Conservation (phyloP, 1,140 invertebrate species). For the Galleria mellonella region DNA sequence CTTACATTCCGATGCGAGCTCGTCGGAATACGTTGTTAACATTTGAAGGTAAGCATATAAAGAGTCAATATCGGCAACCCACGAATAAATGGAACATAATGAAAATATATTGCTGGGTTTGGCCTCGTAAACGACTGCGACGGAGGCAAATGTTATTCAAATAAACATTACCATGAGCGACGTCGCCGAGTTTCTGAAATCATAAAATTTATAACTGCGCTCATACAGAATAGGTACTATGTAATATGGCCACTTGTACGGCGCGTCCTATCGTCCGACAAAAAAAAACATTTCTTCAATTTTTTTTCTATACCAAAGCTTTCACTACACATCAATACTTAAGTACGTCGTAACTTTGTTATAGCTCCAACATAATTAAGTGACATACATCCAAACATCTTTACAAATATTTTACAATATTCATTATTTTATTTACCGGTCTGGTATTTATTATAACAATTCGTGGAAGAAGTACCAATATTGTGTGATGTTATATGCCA, state of each 20-base stretch:
- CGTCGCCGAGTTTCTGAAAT: constrained; percentile 39
- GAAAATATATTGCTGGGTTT: constrained; percentile 50
- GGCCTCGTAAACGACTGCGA: constrained; percentile 45
- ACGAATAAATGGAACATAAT: constrained; percentile 58
- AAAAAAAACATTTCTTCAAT: too few species aligned
- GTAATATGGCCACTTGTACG: not conserved
- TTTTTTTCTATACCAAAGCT: too few species aligned
- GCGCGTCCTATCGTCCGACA: too few species aligned
- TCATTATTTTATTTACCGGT: too few species aligned
- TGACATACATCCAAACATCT: too few species aligned
- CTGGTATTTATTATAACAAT: too few species aligned
- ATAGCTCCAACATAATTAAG: too few species aligned
- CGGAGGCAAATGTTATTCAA: constrained; percentile 48
- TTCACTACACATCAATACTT: too few species aligned
- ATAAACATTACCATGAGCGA: constrained; percentile 51
- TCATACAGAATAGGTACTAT: constrained; percentile 19
- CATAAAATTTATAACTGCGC: constrained; percentile 53
- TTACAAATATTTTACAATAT: too few species aligned
- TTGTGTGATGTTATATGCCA: not conserved
- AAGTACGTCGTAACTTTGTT: too few species aligned
- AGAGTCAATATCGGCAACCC: constrained; percentile 49
- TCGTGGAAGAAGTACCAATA: too few species aligned
- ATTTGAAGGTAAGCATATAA: constrained; percentile 52
- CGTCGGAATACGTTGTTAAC: constrained; percentile 37
- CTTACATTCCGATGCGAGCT: constrained; percentile 25